These are phyloP conservation scores for Callospermophilus lateralis DNA, from an alignment of 2,113 vertebrate genomes.

Conservation along the genomic window DNA sequence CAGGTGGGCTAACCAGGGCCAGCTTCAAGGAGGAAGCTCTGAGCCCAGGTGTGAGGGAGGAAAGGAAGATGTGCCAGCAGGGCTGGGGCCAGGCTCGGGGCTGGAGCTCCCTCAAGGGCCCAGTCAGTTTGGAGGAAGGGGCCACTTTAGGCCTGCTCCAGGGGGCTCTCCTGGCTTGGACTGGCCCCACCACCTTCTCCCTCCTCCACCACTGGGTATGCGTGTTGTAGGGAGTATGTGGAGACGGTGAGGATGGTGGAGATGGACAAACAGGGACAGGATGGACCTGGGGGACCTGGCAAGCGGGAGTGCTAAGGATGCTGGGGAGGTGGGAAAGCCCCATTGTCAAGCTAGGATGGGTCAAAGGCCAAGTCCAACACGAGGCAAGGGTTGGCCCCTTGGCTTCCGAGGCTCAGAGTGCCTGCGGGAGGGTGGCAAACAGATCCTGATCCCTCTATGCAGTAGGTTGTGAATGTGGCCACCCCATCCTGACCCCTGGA, in stretches of 20 bases:
- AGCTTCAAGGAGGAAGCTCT: neutral
- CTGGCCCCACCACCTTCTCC: rapidly evolving
- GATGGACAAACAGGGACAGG: neutral
- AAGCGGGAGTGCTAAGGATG: neutral
- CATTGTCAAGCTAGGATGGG: neutral
- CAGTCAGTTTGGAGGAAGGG: neutral
- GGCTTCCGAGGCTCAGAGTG: neutral
- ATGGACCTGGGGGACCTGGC: too few relatives aligned
- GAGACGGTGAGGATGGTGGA: neutral
- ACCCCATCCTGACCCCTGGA: neutral
- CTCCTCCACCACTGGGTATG: neutral
- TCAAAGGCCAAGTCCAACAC: neutral
- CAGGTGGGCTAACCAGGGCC: neutral
- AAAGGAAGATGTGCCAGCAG: neutral
- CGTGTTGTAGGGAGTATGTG: rapidly evolving
- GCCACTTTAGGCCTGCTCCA: neutral
- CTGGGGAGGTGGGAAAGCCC: neutral
- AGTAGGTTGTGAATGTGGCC: neutral
- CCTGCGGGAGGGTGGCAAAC: neutral
- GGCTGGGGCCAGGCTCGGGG: neutral
- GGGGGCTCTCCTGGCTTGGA: neutral
- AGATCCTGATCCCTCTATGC: neutral
- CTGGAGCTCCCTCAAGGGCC: rapidly evolving
- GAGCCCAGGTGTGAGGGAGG: neutral
- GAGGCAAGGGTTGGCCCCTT: too few relatives aligned